Conservation (phyloP, 2,113 vertebrate genomes). For the Grammomys surdaster region DNA sequence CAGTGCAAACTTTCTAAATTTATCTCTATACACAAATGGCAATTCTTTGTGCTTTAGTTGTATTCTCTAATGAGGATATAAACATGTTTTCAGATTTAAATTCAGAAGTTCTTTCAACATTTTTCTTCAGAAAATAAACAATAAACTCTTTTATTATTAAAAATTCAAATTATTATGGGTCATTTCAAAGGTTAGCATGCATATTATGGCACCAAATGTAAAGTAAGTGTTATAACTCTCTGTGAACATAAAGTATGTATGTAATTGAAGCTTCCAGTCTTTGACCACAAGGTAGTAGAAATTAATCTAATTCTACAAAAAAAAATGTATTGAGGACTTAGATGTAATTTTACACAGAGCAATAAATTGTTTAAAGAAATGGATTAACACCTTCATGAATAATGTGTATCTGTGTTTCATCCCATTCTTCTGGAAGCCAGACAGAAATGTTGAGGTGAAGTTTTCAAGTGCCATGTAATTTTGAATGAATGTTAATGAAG, state of each 20-base stretch:
- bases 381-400: background rate
- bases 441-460: background rate
- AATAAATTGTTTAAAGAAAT: slow-evolving; percentile 35
- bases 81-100: slow-evolving; percentile 60
- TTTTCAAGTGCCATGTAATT: background rate
- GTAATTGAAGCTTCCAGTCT: background rate
- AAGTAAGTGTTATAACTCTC: background rate
- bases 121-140: slow-evolving; percentile 52
- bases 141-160: slow-evolving; percentile 59
- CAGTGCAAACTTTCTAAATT: slow-evolving; percentile 72
- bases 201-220: slow-evolving; percentile 26
- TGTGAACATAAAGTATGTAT: background rate
- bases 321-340: background rate
- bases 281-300: background rate
- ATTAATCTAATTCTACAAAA: background rate
- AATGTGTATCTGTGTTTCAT: background rate
- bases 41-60: slow-evolving; percentile 31
- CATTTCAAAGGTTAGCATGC: slow-evolving; percentile 22
- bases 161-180: slow-evolving; percentile 6
- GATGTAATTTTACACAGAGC: background rate
- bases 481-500: background rate
- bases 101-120: slow-evolving; percentile 38
- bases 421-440: background rate
- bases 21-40: slow-evolving; percentile 37
- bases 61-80: slow-evolving; percentile 8